Conservation (phyloP, 53 echinoderm and acorn worm genomes). For the Echinometra lucunter region DNA sequence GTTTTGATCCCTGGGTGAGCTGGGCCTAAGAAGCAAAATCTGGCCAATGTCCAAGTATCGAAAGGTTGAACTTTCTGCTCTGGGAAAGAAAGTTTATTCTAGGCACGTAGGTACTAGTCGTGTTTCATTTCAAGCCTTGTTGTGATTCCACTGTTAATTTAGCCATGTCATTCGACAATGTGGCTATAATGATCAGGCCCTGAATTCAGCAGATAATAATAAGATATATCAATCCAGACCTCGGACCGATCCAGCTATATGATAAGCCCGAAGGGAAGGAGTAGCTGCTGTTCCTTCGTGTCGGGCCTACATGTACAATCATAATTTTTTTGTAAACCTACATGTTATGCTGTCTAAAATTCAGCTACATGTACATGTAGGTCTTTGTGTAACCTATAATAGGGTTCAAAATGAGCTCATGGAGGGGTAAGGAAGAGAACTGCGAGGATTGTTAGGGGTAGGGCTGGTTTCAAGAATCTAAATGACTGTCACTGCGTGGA, state of each 20-base stretch:
- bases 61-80: constrained; percentile 28
- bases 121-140: neutral
- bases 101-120: neutral
- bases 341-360: too few species aligned
- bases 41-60: constrained; percentile 44
- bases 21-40: neutral
- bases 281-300: too few species aligned
- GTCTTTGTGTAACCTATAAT: too few species aligned
- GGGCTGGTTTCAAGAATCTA: neutral
- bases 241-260: neutral
- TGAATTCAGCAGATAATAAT: too few species aligned
- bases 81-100: neutral
- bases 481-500: neutral
- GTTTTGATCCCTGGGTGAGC: constrained; percentile 32
- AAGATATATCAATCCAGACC: too few species aligned
- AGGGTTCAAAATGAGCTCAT: too few species aligned
- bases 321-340: too few species aligned
- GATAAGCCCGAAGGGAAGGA: neutral
- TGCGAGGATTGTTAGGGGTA: neutral
- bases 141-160: neutral
- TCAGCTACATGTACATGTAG: too few species aligned
- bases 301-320: too few species aligned
- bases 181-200: too few species aligned
- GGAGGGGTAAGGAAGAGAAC: too few species aligned
- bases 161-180: too few species aligned